phyloP scores from a whole-genome alignment of 2,797 vertebrate species.

The Poecilia picta region DNA sequence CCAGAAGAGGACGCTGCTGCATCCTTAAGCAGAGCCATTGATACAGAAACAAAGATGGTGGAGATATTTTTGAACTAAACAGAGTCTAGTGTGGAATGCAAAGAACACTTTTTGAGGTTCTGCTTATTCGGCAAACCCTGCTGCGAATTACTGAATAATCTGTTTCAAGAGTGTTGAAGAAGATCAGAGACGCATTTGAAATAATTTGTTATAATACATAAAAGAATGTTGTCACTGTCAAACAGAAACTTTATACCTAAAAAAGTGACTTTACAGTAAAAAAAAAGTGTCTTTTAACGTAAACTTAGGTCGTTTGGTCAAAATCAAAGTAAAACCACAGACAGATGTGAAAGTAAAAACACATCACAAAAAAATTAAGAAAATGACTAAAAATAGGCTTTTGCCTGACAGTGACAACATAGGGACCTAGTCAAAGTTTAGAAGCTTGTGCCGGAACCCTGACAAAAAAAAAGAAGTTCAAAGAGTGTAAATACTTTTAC shows the following conservation, averaged over 20 bases:
- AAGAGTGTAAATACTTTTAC: background rate
- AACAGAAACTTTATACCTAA: background rate
- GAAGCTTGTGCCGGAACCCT: background rate
- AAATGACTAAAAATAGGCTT: background rate
- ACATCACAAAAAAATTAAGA: background rate
- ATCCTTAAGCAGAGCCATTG: too few species aligned
- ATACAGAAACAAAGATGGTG: too few species aligned
- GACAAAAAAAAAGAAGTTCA: background rate
- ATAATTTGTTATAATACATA: too few species aligned
- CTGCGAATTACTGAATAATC: background rate
- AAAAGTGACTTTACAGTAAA: background rate
- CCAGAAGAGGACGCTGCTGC: too few species aligned
- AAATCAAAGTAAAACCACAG: background rate
- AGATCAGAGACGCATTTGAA: too few species aligned
- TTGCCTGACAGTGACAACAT: background rate
- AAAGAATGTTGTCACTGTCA: background rate
- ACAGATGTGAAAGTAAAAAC: background rate
- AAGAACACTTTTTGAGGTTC: too few species aligned
- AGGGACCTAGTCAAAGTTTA: background rate
- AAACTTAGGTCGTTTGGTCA: background rate
- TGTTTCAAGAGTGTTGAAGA: background rate
- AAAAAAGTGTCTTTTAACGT: background rate
- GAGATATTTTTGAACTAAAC: too few species aligned
- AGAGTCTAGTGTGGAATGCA: too few species aligned
- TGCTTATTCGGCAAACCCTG: background rate